These are phyloP conservation scores for Chionodraco myersi DNA, from an alignment of 2,113 vertebrate genomes.

Conservation along the genomic window DNA sequence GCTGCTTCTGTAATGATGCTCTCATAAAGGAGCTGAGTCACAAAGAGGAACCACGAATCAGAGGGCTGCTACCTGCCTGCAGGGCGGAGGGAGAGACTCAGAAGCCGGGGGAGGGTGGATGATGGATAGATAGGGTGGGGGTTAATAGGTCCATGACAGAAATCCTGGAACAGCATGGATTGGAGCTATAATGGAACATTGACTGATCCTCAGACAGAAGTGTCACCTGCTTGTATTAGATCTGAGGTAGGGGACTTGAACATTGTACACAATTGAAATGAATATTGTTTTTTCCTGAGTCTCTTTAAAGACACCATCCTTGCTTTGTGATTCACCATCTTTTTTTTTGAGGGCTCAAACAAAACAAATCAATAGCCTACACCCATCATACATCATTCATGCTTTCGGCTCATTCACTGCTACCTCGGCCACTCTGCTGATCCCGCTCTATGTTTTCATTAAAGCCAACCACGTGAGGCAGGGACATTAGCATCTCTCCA, in stretches of 20 bases:
- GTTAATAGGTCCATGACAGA: conserved; percentile 37
- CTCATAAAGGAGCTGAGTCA: conserved; percentile 70
- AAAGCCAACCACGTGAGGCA: conserved; percentile 22
- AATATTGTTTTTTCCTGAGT: background rate
- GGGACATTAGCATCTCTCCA: conserved; percentile 35
- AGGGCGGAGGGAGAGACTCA: conserved; percentile 44
- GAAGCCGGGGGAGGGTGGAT: conserved; percentile 22
- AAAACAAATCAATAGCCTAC: conserved; percentile 32
- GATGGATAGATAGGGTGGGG: conserved; percentile 17
- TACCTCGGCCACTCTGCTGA: background rate
- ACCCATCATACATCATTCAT: background rate
- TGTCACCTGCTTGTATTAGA: background rate
- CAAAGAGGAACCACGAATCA: conserved; percentile 44
- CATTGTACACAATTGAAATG: background rate
- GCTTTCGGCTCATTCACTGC: conserved; percentile 6
- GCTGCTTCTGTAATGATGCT: conserved; percentile 42
- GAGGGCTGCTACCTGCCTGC: conserved; percentile 63
- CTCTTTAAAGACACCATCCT: background rate
- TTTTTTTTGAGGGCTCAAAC: background rate
- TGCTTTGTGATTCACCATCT: background rate
- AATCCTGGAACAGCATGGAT: conserved; percentile 54
- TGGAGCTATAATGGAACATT: background rate
- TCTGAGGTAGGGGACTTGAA: background rate
- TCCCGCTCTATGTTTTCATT: conserved; percentile 60
- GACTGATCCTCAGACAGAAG: background rate